Conservation (phyloP, 53 echinoderm and acorn worm species). For the Stichopus horrens region DNA sequence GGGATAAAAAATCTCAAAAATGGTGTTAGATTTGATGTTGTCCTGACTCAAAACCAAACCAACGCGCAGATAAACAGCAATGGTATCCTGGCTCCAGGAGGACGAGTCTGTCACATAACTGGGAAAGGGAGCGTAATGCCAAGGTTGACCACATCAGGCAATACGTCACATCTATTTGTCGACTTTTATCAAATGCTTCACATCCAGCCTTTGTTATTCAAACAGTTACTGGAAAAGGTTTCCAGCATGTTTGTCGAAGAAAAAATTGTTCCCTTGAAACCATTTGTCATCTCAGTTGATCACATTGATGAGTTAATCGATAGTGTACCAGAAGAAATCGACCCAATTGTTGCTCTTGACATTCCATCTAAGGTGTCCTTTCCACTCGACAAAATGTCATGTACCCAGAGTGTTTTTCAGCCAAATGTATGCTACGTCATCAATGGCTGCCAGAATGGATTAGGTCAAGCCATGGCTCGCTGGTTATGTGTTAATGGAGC, state of each 20-base stretch:
- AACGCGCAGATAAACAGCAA: slow-evolving; percentile 55
- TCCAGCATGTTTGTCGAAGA: slow-evolving; percentile 52
- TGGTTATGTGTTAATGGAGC: slow-evolving; percentile 84
- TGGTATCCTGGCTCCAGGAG: slow-evolving; percentile 65
- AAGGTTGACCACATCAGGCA: slow-evolving; percentile 9
- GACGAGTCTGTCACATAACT: slow-evolving; percentile 66
- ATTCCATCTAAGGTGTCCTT: slow-evolving; percentile 19
- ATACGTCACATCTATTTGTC: neutral
- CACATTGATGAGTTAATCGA: slow-evolving; percentile 49
- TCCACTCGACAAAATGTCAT: slow-evolving; percentile 7
- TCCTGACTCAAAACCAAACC: slow-evolving; percentile 67
- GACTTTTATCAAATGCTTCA: slow-evolving; percentile 50
- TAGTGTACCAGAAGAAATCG: slow-evolving; percentile 21
- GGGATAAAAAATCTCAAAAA: slow-evolving; percentile 66
- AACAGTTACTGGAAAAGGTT: slow-evolving; percentile 60
- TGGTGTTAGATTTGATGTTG: slow-evolving; percentile 73
- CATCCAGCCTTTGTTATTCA: slow-evolving; percentile 52
- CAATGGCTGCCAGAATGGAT: slow-evolving; percentile 60
- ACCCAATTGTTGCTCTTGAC: slow-evolving; percentile 48
- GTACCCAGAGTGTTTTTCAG: slow-evolving; percentile 61
- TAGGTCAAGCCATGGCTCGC: slow-evolving; percentile 72
- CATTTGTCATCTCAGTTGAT: slow-evolving; percentile 45
- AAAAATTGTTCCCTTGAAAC: slow-evolving; percentile 62
- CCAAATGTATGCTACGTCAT: slow-evolving; percentile 72
- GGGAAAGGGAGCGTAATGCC: neutral